These are phyloP conservation scores for Ashinkailepas kermadecensis DNA, from an alignment of 2,888 invertebrate genomes.

Conservation along the genomic window DNA sequence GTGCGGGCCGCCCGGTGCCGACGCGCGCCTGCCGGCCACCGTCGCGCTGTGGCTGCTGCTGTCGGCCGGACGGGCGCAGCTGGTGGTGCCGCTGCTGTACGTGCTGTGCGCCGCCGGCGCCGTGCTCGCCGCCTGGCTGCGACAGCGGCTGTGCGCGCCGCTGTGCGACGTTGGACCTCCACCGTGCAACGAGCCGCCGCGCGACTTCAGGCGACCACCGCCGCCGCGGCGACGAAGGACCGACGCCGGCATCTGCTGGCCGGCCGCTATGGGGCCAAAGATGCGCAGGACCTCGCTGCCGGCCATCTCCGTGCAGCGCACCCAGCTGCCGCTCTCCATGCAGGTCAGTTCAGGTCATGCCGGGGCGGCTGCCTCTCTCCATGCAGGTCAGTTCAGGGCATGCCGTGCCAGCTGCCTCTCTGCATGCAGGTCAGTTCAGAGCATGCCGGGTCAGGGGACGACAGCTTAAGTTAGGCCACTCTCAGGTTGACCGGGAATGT, in stretches of 20 bases:
- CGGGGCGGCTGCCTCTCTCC: neutral
- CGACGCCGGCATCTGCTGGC: conserved; percentile 35
- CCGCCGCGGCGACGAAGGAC: neutral
- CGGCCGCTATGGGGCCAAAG: conserved; percentile 35
- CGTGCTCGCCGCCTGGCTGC: neutral
- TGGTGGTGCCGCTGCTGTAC: conserved; percentile 34
- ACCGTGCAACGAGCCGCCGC: neutral
- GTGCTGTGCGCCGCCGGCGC: neutral
- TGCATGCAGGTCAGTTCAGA: neutral
- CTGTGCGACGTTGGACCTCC: neutral
- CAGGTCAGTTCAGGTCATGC: neutral
- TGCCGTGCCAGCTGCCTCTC: no score
- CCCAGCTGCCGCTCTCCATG: neutral
- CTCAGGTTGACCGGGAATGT: no score
- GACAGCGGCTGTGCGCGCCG: neutral
- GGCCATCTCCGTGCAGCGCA: conserved; percentile 37
- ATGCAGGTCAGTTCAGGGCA: no score
- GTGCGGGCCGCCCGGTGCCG: neutral
- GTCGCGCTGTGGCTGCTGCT: conserved; percentile 41
- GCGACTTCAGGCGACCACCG: neutral
- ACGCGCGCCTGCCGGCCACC: conserved; percentile 26
- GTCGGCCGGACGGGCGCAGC: conserved; percentile 41
- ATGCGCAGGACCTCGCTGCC: conserved; percentile 43
- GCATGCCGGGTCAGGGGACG: no score
- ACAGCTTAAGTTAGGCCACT: no score